phyloP scores from a whole-genome alignment of 2,113 vertebrate species.

The Brachirus orientalis region DNA sequence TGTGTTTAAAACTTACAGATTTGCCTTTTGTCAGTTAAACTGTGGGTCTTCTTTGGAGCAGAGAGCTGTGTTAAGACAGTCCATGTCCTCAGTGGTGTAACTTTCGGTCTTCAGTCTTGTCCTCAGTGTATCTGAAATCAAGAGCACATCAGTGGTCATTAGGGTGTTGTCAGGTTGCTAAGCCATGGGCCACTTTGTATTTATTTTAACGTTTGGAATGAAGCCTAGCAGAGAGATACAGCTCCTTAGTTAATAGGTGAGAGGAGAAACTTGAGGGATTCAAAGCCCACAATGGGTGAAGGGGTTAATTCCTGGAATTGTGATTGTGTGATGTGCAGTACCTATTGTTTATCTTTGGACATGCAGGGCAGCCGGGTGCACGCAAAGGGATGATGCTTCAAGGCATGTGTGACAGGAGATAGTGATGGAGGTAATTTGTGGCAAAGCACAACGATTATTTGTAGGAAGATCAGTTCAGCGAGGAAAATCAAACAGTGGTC shows the following conservation, averaged over 20 bases:
- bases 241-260: not conserved
- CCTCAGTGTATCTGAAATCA: slow-evolving; percentile 49
- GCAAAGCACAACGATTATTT: slow-evolving; percentile 56
- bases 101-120: not conserved
- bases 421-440: slow-evolving; percentile 30
- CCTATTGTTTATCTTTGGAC: slow-evolving; percentile 41
- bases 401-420: slow-evolving; percentile 29
- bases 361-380: slow-evolving; percentile 1
- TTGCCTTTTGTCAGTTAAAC: slow-evolving; percentile 17
- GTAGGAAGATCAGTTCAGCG: slow-evolving; percentile 64
- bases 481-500: slow-evolving; percentile 54
- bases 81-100: not conserved
- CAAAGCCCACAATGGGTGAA: slow-evolving; percentile 12
- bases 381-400: slow-evolving; percentile 8
- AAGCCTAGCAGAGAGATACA: not conserved
- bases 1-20: slow-evolving; percentile 42
- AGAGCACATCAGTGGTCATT: slow-evolving; percentile 50
- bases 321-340: slow-evolving; percentile 18
- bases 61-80: not conserved
- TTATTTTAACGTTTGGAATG: slow-evolving; percentile 27
- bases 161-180: slow-evolving; percentile 14
- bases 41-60: not conserved
- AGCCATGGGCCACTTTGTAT: slow-evolving; percentile 16
- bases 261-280: slow-evolving; percentile 1
- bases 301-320: slow-evolving; percentile 56